Evolutionary conservation across 1,140 invertebrate species (phyloP).

Genomic region (Pachyrhynchus sulphureomaculatus): DNA sequence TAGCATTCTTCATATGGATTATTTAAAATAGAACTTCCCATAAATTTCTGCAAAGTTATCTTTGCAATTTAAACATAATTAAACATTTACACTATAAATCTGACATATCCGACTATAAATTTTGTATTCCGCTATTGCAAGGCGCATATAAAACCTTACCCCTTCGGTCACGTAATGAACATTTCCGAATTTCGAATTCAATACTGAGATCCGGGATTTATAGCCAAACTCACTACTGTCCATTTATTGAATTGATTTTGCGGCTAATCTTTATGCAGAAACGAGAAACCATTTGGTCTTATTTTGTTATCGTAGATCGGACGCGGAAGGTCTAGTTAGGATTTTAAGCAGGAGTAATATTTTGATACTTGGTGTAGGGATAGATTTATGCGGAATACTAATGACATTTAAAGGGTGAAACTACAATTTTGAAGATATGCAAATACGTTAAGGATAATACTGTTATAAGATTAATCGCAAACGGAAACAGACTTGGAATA

Average conservation of each 20-base stretch:
- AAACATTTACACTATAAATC: neutral
- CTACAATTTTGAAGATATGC: too few relatives aligned
- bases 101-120: neutral
- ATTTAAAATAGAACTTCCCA: too few relatives aligned
- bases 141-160: constrained; percentile 15
- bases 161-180: constrained; percentile 40
- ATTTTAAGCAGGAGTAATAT: neutral
- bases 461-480: too few relatives aligned
- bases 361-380: neutral
- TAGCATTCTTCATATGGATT: too few relatives aligned
- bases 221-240: neutral
- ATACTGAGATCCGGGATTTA: constrained; percentile 33
- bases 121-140: neutral
- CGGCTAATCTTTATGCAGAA: neutral
- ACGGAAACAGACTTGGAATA: too few relatives aligned
- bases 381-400: too few relatives aligned
- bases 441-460: too few relatives aligned
- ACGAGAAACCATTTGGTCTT: neutral
- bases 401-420: too few relatives aligned
- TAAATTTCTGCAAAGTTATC: neutral
- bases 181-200: constrained; percentile 42
- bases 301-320: neutral
- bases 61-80: neutral
- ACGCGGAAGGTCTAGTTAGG: neutral
- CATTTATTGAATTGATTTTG: constrained; percentile 11